A percentile compares a stretch with the other conserved stretches of the same genome.
These are phyloP conservation scores for Platynereis dumerilii DNA, from an alignment of 2,888 invertebrate species.

Conservation along the genomic window DNA sequence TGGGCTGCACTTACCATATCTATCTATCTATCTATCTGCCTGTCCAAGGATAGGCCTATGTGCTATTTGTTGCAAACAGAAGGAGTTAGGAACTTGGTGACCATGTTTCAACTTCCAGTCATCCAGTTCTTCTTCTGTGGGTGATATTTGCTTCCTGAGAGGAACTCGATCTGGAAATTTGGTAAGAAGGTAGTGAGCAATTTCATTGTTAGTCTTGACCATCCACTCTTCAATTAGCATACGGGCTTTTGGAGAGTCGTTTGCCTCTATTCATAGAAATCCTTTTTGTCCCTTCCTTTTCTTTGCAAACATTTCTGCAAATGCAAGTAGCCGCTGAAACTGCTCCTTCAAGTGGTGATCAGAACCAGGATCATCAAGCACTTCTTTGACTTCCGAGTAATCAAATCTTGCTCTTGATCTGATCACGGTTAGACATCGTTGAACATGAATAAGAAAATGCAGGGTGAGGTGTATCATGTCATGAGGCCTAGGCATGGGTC, in stretches of 20 bases:
- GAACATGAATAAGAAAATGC: no score
- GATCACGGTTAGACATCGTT: background rate
- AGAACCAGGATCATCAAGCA: background rate
- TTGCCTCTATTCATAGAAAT: background rate
- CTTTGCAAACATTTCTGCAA: conserved; percentile 6
- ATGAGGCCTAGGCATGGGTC: no score
- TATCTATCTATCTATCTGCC: no score
- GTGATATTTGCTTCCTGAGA: conserved; percentile 7
- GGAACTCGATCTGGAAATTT: background rate
- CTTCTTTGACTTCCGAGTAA: conserved; percentile 78
- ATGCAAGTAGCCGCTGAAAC: no score
- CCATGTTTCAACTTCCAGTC: conserved; percentile 9
- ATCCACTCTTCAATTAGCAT: conserved; percentile 23
- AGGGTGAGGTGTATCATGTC: no score
- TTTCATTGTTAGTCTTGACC: conserved; percentile 16
- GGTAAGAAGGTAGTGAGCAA: conserved; percentile 4
- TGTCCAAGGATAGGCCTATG: no score
- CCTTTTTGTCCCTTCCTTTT: conserved; percentile 5
- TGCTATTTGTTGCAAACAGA: background rate
- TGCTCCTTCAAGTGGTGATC: background rate
- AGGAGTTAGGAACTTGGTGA: background rate
- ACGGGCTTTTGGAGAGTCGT: conserved; percentile 12
- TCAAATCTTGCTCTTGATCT: conserved; percentile 65
- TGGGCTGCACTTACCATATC: no score
- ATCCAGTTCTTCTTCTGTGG: conserved; percentile 4